Conservation (phyloP, 2,888 invertebrate genomes). For the Rutpela maculata region DNA sequence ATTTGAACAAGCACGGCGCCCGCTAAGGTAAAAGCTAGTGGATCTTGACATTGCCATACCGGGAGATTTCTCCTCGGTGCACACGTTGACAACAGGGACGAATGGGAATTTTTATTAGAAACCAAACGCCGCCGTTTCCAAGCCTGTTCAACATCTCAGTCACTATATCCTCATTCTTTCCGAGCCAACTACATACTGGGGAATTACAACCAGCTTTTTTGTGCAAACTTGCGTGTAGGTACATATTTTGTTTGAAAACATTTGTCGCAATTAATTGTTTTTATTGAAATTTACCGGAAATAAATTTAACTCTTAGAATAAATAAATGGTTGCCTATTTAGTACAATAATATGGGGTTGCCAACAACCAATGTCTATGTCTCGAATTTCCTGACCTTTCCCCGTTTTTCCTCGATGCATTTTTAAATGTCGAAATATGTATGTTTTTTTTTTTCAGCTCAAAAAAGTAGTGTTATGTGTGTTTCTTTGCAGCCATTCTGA, state of each 20-base stretch:
- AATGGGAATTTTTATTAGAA: slow-evolving; percentile 60
- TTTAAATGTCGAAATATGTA: no score
- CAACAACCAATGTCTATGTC: no score
- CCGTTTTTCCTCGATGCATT: no score
- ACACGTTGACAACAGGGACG: slow-evolving; percentile 41
- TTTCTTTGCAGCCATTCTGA: no score
- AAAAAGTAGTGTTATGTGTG: no score
- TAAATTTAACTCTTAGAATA: not conserved
- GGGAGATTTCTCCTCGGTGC: slow-evolving; percentile 51
- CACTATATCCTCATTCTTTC: slow-evolving; percentile 42
- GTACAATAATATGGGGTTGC: no score
- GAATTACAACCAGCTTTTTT: slow-evolving; percentile 10
- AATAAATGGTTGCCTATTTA: not conserved
- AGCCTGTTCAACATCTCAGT: slow-evolving; percentile 38
- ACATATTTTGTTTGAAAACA: not conserved
- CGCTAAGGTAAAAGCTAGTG: slow-evolving; percentile 60
- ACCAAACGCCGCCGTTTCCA: slow-evolving; percentile 52
- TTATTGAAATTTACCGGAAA: not conserved
- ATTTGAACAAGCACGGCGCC: slow-evolving; percentile 54
- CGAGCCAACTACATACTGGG: slow-evolving; percentile 41
- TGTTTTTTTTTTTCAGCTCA: no score
- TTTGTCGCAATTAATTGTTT: not conserved
- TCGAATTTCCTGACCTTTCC: no score
- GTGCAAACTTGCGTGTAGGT: not conserved
- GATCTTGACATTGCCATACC: slow-evolving; percentile 60